Conservation (phyloP, 2,888 invertebrate species). For the Camptogramma bilineatum region DNA sequence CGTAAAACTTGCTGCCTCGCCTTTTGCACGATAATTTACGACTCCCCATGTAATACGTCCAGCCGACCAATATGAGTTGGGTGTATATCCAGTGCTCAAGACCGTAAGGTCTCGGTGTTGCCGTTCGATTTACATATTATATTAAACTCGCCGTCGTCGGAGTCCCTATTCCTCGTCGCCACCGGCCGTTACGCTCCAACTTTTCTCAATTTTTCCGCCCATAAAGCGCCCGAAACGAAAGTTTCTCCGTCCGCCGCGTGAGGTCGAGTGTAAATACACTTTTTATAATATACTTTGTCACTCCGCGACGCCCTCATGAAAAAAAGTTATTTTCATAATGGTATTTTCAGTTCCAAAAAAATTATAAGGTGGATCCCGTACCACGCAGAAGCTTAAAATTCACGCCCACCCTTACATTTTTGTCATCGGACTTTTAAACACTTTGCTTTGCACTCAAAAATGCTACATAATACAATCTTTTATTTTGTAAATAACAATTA, state of each 20-base stretch:
- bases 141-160: slow-evolving; percentile 78
- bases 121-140: slow-evolving; percentile 85
- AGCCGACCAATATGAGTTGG: slow-evolving; percentile 76
- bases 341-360: slow-evolving; percentile 44
- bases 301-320: slow-evolving; percentile 68
- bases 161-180: slow-evolving; percentile 72
- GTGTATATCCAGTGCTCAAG: slow-evolving; percentile 66
- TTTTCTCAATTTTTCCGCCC: slow-evolving; percentile 85
- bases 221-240: slow-evolving; percentile 83
- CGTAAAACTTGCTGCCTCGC: slow-evolving; percentile 78
- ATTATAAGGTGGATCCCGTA: slow-evolving; percentile 27
- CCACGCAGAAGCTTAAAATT: slow-evolving; percentile 9
- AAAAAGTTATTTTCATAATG: slow-evolving; percentile 73
- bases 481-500: background rate
- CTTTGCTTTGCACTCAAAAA: background rate
- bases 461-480: background rate
- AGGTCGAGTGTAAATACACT: slow-evolving; percentile 84
- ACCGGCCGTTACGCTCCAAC: slow-evolving; percentile 84
- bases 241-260: slow-evolving; percentile 78
- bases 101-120: slow-evolving; percentile 76
- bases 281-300: slow-evolving; percentile 83
- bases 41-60: slow-evolving; percentile 81
- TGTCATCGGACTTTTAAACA: background rate
- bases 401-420: background rate
- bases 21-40: slow-evolving; percentile 83